Evolutionary conservation across 2,797 vertebrate species (phyloP).

Genomic region (Simalia tracyae): DNA sequence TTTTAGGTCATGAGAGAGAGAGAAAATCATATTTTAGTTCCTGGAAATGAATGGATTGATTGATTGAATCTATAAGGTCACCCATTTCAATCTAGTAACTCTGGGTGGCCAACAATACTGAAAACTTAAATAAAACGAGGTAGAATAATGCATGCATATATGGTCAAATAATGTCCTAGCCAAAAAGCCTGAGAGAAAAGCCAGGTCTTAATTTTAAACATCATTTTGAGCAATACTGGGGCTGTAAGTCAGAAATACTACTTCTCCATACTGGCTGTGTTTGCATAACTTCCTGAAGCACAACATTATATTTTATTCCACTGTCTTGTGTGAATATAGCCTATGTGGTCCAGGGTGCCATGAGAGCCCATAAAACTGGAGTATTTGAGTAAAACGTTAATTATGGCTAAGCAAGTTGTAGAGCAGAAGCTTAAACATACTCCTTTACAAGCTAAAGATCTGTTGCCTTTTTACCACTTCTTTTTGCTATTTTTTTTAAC

Average conservation of each 20-base stretch:
- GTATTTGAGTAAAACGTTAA: not conserved
- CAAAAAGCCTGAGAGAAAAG: not conserved
- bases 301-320: not conserved
- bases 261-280: not conserved
- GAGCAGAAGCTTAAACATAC: not conserved
- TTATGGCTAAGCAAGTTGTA: not conserved
- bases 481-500: not conserved
- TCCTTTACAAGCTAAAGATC: not conserved
- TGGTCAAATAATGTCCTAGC: not conserved
- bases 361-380: not conserved
- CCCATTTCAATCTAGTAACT: not conserved
- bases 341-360: not conserved
- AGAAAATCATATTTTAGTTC: not conserved
- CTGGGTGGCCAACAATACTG: not conserved
- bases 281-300: not conserved
- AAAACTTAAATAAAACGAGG: not conserved
- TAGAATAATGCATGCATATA: not conserved
- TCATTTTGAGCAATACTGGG: not conserved
- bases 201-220: not conserved
- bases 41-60: not conserved
- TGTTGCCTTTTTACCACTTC: not conserved
- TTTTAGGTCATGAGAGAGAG: not conserved
- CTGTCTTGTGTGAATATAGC: not conserved
- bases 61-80: not conserved
- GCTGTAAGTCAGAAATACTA: not conserved